Evolutionary conservation across 2,113 vertebrate genomes (phyloP), one percentile per base, ranked within the genome.

Genomic region (Paradoxurus hermaphroditus): DNA sequence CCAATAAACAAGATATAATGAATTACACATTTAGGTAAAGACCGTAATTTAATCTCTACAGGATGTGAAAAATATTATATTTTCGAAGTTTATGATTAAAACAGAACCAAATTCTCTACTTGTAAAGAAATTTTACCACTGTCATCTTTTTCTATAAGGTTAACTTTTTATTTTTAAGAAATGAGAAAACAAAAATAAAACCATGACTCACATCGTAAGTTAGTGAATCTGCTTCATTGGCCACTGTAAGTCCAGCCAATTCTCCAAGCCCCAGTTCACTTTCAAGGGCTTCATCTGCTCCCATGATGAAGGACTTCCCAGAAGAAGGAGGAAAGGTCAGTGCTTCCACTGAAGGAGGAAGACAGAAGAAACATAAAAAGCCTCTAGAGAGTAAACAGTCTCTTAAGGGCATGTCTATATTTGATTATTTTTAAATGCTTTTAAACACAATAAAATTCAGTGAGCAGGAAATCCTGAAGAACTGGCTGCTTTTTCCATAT

Each of bases 281-380:
- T 98, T 99, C 99, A 98, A 99, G 99, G 91, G 99, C 99, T 98
- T 99, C 99, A 91, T 99, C 99, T 46, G 99, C 56, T 97, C 99
- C 99, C 99, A 99, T 99, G 92, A 99, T 99, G 97, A 99, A 99
- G 2, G 99, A 99, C 92, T 99, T 99, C 86, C 99, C 99, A 90
- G 99, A 99, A 97, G 99, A 99, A 27, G 99, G 99, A 63, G 99
- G 99, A 98, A 99, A 99, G 12, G 99, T 99, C 98, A 99, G 97
- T 25, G 99, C 99, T 98, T 99, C 99, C 92, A 99, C 99, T 99
- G 97, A 94, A 97, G 96, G 86, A 96, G 83, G 97, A 92, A 97
- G 91, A 90, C 75, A 97, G 95, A 91, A 51, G 36, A 56, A 84
- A 68, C 3, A 81, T 44, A 94, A 91, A 97, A 96, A 93, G 73